Conservation (phyloP, 2,113 vertebrate species). For the Progne subis region DNA sequence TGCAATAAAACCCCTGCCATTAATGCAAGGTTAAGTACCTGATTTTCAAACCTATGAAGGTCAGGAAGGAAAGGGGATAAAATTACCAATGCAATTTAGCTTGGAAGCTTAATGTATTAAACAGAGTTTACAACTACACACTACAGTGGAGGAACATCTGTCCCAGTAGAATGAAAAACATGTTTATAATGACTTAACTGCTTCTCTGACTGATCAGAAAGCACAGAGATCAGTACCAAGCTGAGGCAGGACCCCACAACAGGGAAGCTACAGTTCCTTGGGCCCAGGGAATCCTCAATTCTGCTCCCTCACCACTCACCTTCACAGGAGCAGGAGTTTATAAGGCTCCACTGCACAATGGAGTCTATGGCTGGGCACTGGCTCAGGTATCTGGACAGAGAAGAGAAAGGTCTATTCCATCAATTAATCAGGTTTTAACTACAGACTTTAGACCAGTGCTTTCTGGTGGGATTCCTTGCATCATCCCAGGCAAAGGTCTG, state of each 20-base stretch:
- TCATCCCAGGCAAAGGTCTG: not conserved
- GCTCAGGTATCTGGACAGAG: not conserved
- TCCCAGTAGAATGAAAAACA: slow-evolving; percentile 1
- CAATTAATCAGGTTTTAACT: not conserved
- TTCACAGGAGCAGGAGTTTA: not conserved
- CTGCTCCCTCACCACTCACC: not conserved
- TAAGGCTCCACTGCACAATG: not conserved
- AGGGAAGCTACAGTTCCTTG: not conserved
- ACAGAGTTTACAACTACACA: slow-evolving; percentile 7
- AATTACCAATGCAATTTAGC: slow-evolving; percentile 32
- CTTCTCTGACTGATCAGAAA: not conserved
- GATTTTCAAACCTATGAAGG: slow-evolving; percentile 52
- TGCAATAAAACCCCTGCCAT: slow-evolving; percentile 36
- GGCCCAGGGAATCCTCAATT: not conserved
- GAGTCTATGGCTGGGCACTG: not conserved
- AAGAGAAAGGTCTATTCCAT: not conserved
- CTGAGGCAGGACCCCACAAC: not conserved
- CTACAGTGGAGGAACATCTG: not conserved
- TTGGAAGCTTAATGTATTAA: slow-evolving; percentile 38
- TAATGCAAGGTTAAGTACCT: slow-evolving; percentile 55
- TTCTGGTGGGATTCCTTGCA: slow-evolving; percentile 5
- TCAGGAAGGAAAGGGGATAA: slow-evolving; percentile 36
- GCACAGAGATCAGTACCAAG: not conserved
- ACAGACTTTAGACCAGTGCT: not conserved
- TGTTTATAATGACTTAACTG: slow-evolving; percentile 8